Evolutionary conservation across 2,888 invertebrate genomes (phyloP), one percentile per base, ranked within the genome.

Genomic region (Idaea straminata): DNA sequence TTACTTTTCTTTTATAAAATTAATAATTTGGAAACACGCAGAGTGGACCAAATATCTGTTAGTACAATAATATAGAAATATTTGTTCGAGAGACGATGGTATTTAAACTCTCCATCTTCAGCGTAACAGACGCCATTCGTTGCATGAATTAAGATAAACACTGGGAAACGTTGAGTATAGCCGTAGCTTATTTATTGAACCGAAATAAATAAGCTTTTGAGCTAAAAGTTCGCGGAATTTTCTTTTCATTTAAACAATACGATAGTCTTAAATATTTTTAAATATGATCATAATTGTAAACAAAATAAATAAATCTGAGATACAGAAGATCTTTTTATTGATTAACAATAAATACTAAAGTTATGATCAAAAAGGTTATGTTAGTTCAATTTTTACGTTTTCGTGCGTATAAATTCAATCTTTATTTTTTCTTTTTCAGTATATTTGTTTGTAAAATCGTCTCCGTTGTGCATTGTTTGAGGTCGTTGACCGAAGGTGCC

Each of bases 401-500:
- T 25, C 25, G 3, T 25, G 25, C 25, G 25, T 25, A 25, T 25
- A 25, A 25, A 3, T 25, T 25, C 25, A 25, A 25, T 25, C 25
- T 2, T 25, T 25, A 1, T 25, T 25, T 25, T 25, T 25, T 25
- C 25, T 25, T 25, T 25, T 25, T 25, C 25, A 25, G 25, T 25
- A 25, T 25, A 25, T 25, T 25, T 25, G 15, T 57, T 57, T 15
- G 58, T 58, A 15, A 6, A 59, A 16, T 25, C 25, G 5, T 4
- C 10, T 16, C 59, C 5, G 16, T 16, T 25, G 5, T 59, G 59
- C 34, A 59, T 59, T 59, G 59, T 59, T 7, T 25, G 58, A 36
- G 64, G 64, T 64, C 64, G 64, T 58, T 58, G 64, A n/a, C 64
- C 61, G 58, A 5, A n/a, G 61, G 57, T 61, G 62, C 13, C 62